A percentile compares a stretch with the other conserved stretches of the same genome.
Evolutionary conservation across 2,888 invertebrate species (phyloP).

Genomic region (Polia nebulosa): DNA sequence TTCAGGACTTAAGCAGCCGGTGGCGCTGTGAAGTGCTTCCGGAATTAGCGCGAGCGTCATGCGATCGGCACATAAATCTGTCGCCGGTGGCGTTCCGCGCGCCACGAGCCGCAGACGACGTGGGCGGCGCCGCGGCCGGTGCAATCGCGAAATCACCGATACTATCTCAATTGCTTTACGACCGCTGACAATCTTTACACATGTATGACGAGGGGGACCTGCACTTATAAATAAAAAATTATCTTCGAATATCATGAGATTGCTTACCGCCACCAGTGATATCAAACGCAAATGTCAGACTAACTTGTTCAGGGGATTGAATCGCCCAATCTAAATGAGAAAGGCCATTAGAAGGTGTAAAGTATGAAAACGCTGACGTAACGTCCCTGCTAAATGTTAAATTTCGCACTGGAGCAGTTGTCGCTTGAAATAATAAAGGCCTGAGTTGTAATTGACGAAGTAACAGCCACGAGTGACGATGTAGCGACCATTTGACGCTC

Average conservation of each 20-base stretch:
- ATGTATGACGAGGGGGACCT: slow-evolving; percentile 11
- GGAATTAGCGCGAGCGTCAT: slow-evolving; percentile 81
- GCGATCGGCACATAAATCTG: slow-evolving; percentile 85
- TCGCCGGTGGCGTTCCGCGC: slow-evolving; percentile 71
- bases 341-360: slow-evolving; percentile 58
- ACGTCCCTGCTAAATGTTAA: slow-evolving; percentile 60
- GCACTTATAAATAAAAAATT: slow-evolving; percentile 21
- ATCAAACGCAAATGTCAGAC: slow-evolving; percentile 13
- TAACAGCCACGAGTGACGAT: slow-evolving; percentile 25
- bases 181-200: slow-evolving; percentile 50
- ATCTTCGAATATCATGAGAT: slow-evolving; percentile 21
- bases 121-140: slow-evolving; percentile 67
- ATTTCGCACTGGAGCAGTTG: slow-evolving; percentile 64
- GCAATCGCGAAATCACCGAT: slow-evolving; percentile 67
- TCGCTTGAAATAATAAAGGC: slow-evolving; percentile 42
- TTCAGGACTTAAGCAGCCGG: slow-evolving; percentile 68
- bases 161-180: slow-evolving; percentile 71
- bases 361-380: slow-evolving; percentile 66
- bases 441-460: slow-evolving; percentile 29
- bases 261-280: slow-evolving; percentile 1
- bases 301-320: slow-evolving; percentile 30
- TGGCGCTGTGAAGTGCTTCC: slow-evolving; percentile 77
- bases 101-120: slow-evolving; percentile 62
- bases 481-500: slow-evolving; percentile 52
- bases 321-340: slow-evolving; percentile 40